Base-by-base conservation (phyloP, 1,140 invertebrate genomes). In the Euura lappo region DNA sequence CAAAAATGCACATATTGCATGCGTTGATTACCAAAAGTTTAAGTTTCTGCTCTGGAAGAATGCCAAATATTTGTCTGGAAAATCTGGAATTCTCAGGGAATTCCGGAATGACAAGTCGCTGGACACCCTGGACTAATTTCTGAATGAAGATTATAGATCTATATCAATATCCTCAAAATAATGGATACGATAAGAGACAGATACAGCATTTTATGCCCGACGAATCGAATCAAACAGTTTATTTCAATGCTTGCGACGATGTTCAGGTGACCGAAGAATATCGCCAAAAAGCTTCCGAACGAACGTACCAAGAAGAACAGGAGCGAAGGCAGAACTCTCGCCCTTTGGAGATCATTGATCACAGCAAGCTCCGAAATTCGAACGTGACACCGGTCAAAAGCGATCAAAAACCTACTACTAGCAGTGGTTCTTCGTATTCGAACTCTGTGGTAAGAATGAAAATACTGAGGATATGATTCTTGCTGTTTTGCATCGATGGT, bases 181-280 rank as follows among this genome's bases (percentile, higher is more conserved):
- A 60, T 11, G 5, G 51, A 60, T 60, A n/a, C 10, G 51, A 11
- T 11, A 60, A 3, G 51, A 60, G 13, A 60, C 10, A 8, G 13
- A n/a, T 5, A n/a, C 2, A 60, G n/a, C 8, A 5, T 60, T 60
- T n/a, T 60, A 60, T 2, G 51, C 2, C 4, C n/a, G 5, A n/a
- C 51, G 8, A 10, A 10, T 60, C 51, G n/a, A 60, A 60, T 60
- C 51, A 60, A 3, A 60, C 13, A n/a, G 3, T n/a, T 60, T 60
- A 11, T 60, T 8, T n/a, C 6, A n/a, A 2, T 60, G 51, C 8
- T 71, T 51, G 71, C 47, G 8, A 72, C 2, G 65, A 67, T 44
- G 6, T 66, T 76, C 11, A 82, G 79, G 79, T 80, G 6, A 78
- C 73, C n/a, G 46, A 70, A 0, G 66, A 77, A 0, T 60, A 83